These are phyloP conservation scores for Urocynchramus pylzowi DNA, from an alignment of 2,113 vertebrate species.

Conservation along the genomic window DNA sequence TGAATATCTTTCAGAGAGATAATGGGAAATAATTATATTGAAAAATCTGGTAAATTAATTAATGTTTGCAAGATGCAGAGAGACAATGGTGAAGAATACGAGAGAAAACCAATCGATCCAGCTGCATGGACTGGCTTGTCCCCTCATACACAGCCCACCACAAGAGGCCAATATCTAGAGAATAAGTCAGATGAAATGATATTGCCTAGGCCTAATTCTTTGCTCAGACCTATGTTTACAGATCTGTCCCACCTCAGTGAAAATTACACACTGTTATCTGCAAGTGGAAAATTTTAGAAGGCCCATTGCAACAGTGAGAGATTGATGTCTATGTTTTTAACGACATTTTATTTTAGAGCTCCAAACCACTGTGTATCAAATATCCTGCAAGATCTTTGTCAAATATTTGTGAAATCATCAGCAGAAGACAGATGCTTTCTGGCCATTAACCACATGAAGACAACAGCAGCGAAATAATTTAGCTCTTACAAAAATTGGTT, in stretches of 20 bases:
- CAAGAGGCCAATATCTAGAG: neutral
- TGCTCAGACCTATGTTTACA: neutral
- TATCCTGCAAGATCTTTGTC: neutral
- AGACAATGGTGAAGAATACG: neutral
- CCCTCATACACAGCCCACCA: neutral
- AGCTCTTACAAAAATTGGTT: neutral
- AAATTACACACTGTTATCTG: neutral
- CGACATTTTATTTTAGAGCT: neutral
- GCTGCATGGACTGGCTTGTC: neutral
- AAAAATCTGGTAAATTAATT: neutral
- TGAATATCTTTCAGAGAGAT: neutral
- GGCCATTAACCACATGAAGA: neutral
- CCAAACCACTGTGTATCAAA: neutral
- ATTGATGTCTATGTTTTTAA: neutral
- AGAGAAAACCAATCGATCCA: accelerated
- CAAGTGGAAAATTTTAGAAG: neutral
- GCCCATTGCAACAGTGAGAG: neutral
- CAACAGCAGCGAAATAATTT: neutral
- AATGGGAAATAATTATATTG: neutral
- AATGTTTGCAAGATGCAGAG: neutral
- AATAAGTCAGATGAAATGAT: neutral
- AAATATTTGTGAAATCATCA: neutral
- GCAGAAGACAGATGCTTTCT: neutral
- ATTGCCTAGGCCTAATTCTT: neutral
- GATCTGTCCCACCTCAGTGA: neutral